Percentiles rank a stretch among this genome's conserved stretches.
Evolutionary conservation across 1,140 invertebrate genomes (phyloP).

Genomic region (Cryptotermes secundus): DNA sequence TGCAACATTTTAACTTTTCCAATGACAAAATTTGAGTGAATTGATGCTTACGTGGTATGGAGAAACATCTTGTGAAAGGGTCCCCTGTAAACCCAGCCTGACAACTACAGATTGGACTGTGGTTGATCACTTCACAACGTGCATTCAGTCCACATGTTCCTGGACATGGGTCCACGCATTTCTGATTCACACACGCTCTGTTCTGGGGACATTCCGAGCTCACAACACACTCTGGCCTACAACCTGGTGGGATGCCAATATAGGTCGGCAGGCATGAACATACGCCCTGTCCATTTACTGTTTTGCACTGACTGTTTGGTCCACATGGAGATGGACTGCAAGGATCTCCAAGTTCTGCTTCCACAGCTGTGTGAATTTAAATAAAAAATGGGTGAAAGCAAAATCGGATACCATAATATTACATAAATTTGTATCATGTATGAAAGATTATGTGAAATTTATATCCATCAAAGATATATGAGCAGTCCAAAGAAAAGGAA

Average conservation of each 20-base stretch:
- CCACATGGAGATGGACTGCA: slow-evolving; percentile 73
- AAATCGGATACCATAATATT: background rate
- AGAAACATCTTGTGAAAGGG: slow-evolving; percentile 56
- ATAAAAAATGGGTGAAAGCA: slow-evolving; percentile 7
- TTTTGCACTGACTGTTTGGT: slow-evolving; percentile 63
- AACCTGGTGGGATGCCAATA: slow-evolving; percentile 61
- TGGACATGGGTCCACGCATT: slow-evolving; percentile 61
- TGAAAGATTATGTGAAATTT: no score
- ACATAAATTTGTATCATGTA: background rate
- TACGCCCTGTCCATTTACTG: slow-evolving; percentile 56
- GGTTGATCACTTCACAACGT: slow-evolving; percentile 58
- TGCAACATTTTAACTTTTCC: no score
- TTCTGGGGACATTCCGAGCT: slow-evolving; percentile 65
- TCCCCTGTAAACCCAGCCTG: slow-evolving; percentile 55
- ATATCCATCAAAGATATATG: slow-evolving; percentile 28
- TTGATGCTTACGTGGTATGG: slow-evolving; percentile 47
- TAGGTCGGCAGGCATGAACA: slow-evolving; percentile 65
- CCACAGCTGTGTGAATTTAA: slow-evolving; percentile 36
- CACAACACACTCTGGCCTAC: slow-evolving; percentile 62
- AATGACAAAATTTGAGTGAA: background rate
- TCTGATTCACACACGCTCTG: slow-evolving; percentile 58
- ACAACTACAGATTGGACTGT: slow-evolving; percentile 60
- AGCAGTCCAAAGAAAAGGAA: no score
- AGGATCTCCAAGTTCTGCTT: slow-evolving; percentile 50
- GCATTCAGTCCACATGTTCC: slow-evolving; percentile 62